Conservation (phyloP, 2,888 invertebrate genomes). For the Stenodema calcarata region DNA sequence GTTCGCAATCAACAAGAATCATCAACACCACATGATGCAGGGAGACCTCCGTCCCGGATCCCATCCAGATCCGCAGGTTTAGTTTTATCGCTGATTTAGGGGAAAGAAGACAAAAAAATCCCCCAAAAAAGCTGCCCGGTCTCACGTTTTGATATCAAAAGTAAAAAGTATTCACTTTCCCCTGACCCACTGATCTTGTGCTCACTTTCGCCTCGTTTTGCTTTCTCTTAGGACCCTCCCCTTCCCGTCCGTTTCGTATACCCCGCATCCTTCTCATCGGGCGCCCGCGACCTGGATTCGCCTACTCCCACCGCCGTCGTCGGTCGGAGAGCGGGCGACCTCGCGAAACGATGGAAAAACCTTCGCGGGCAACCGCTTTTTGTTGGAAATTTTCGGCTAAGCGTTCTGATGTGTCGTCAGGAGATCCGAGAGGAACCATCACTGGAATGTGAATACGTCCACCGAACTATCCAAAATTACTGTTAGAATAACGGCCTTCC, state of each 20-base stretch:
- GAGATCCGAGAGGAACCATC: too few species aligned
- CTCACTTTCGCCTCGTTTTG: conserved; percentile 45
- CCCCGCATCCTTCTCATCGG: background rate
- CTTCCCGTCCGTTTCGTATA: background rate
- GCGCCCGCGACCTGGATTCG: background rate
- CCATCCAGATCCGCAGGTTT: background rate
- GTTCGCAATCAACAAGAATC: too few species aligned
- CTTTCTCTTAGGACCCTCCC: conserved; percentile 15
- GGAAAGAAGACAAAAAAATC: background rate
- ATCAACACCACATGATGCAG: background rate
- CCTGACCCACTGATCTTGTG: conserved; percentile 45
- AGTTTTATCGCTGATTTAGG: too few species aligned
- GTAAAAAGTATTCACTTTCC: conserved; percentile 39
- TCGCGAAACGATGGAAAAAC: background rate
- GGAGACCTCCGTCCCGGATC: background rate
- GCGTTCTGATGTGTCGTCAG: background rate
- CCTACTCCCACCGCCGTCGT: background rate
- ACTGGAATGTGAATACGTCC: too few species aligned
- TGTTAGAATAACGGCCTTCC: too few species aligned
- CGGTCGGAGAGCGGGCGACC: background rate
- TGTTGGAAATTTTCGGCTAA: background rate
- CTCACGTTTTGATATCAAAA: conserved; percentile 32
- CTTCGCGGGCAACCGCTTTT: background rate
- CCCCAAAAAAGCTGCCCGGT: background rate
- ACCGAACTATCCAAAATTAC: too few species aligned